Conservation (phyloP, 2,888 invertebrate species). For the Rambutsinella grinnellia region DNA sequence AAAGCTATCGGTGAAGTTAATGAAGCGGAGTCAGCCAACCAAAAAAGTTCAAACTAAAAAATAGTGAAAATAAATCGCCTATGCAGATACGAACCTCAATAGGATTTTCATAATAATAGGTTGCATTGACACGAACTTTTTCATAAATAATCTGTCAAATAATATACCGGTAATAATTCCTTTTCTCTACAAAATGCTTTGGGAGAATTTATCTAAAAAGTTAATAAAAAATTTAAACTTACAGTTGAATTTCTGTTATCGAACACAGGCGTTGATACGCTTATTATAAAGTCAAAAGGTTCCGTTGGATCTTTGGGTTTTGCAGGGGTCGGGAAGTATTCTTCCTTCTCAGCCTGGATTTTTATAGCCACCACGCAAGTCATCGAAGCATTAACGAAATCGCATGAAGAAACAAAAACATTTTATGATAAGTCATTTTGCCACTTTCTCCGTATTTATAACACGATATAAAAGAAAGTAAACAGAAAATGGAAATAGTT, state of each 20-base stretch:
- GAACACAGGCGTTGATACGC: slow-evolving; percentile 73
- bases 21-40: no score
- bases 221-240: slow-evolving; percentile 16
- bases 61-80: no score
- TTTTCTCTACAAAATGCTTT: background rate
- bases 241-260: slow-evolving; percentile 70
- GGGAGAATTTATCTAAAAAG: background rate
- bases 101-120: slow-evolving; percentile 18
- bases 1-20: no score
- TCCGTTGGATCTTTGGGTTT: slow-evolving; percentile 34
- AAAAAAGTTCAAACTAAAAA: no score
- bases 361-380: background rate
- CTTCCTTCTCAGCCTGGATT: slow-evolving; percentile 26
- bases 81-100: slow-evolving; percentile 23
- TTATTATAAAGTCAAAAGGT: slow-evolving; percentile 70
- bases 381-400: background rate
- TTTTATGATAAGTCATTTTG: background rate
- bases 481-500: no score
- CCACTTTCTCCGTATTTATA: no score
- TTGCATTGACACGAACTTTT: slow-evolving; percentile 37
- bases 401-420: slow-evolving; percentile 1
- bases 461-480: no score
- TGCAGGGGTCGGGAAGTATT: slow-evolving; percentile 14
- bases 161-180: background rate
- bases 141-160: slow-evolving; percentile 26